Conservation (phyloP, 1,140 invertebrate species). For the Drosophila paulistorum region DNA sequence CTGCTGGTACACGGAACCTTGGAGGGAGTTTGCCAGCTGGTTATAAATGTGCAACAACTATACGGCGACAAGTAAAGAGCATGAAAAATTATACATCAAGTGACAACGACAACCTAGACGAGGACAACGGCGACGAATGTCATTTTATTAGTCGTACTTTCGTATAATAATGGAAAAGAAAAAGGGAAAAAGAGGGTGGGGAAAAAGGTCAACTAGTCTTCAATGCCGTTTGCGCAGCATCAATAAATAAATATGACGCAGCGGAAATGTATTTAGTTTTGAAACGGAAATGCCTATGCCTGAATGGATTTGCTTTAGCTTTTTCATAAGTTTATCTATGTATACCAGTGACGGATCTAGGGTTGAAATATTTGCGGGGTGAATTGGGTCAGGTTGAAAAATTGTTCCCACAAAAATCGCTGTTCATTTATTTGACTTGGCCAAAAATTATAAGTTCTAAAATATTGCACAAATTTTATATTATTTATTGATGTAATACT, state of each 20-base stretch:
- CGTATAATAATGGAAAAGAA: conserved; percentile 36
- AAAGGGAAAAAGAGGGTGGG: conserved; percentile 19
- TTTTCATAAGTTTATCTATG: conserved; percentile 31
- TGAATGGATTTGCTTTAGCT: conserved; percentile 65
- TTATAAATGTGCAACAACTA: conserved; percentile 78
- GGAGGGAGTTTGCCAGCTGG: conserved; percentile 19
- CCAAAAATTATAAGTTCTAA: too few species aligned
- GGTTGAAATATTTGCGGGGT: too few species aligned
- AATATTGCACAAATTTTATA: too few species aligned
- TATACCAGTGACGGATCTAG: too few species aligned
- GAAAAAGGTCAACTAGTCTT: conserved; percentile 7
- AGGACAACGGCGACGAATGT: conserved; percentile 40
- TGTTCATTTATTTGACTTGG: too few species aligned
- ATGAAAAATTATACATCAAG: conserved; percentile 78
- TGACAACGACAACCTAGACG: conserved; percentile 45
- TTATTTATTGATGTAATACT: too few species aligned
- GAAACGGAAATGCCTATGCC: conserved; percentile 64
- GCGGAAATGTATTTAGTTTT: conserved; percentile 73
- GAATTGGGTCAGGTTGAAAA: too few species aligned
- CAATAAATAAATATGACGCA: conserved; percentile 60
- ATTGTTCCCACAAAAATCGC: too few species aligned
- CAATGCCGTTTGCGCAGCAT: conserved; percentile 11
- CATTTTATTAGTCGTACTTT: conserved; percentile 41
- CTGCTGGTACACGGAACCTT: neutral
- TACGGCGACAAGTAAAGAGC: conserved; percentile 58